These are phyloP conservation scores for Troides oblongomaculatus DNA, from an alignment of 2,888 invertebrate species.

Conservation along the genomic window DNA sequence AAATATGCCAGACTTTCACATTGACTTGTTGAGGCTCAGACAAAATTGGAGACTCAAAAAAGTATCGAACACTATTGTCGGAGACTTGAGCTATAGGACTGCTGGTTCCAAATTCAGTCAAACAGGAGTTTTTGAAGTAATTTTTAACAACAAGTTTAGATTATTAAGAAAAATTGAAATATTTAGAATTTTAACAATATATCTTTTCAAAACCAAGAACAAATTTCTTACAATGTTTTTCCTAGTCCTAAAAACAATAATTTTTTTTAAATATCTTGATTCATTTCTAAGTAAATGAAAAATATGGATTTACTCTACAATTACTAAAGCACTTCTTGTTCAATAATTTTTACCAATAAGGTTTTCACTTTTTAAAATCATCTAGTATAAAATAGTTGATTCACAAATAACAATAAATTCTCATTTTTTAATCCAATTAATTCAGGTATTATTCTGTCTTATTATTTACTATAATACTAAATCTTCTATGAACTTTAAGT, in stretches of 20 bases:
- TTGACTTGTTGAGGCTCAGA: conserved; percentile 91
- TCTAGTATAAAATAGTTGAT: not conserved
- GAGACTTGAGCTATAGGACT: conserved; percentile 96
- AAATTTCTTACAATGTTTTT: too few relatives aligned
- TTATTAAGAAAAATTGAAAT: not conserved
- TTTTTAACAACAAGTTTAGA: not conserved
- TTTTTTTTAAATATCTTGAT: too few relatives aligned
- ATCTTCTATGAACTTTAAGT: not conserved
- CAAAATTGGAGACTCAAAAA: conserved; percentile 98
- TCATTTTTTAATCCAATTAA: not conserved
- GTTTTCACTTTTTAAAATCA: not conserved
- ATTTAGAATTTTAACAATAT: conserved; percentile 1
- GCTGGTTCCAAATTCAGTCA: conserved; percentile 97
- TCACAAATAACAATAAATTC: not conserved
- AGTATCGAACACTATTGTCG: conserved; percentile 96
- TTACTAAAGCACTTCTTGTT: too few relatives aligned
- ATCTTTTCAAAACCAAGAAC: not conserved
- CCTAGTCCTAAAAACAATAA: too few relatives aligned
- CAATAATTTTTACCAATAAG: too few relatives aligned
- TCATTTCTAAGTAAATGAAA: too few relatives aligned
- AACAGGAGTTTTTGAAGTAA: conserved; percentile 96
- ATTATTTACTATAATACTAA: not conserved
- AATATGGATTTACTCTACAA: too few relatives aligned
- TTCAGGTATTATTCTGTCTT: not conserved
- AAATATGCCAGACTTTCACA: conserved; percentile 93